phyloP scores from a whole-genome alignment of 2,888 invertebrate genomes.

The Tenthredo notha region DNA sequence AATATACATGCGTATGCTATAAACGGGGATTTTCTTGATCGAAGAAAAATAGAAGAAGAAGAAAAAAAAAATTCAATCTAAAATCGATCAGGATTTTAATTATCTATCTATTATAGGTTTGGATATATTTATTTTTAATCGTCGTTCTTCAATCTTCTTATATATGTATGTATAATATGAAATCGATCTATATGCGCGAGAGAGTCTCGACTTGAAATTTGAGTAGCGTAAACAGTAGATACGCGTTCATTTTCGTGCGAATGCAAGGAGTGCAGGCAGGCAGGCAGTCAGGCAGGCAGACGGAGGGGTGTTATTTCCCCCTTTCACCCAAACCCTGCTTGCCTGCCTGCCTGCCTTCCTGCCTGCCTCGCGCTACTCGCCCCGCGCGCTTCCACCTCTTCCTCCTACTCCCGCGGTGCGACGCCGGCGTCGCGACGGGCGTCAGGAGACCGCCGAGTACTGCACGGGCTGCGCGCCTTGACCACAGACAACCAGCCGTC shows the following conservation, averaged over 20 bases:
- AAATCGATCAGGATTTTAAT: neutral
- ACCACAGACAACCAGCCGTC: constrained; percentile 75
- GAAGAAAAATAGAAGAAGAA: too few species aligned
- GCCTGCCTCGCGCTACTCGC: neutral
- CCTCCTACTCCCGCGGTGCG: constrained; percentile 45
- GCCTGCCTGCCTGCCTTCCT: neutral
- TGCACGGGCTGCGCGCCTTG: constrained; percentile 74
- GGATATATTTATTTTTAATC: neutral
- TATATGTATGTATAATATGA: neutral
- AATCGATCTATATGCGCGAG: neutral
- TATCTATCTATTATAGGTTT: neutral
- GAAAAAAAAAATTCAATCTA: neutral
- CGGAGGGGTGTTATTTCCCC: constrained; percentile 30
- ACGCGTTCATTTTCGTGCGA: constrained; percentile 27
- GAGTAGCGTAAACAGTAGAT: constrained; percentile 30
- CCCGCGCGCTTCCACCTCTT: constrained; percentile 1
- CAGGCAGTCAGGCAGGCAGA: constrained; percentile 28
- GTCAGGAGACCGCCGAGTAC: constrained; percentile 63
- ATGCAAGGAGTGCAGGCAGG: constrained; percentile 49
- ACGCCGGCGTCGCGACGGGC: constrained; percentile 58
- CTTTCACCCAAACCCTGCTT: constrained; percentile 1
- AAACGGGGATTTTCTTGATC: too few species aligned
- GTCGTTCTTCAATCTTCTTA: neutral
- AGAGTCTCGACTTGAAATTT: constrained; percentile 7
- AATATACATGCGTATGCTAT: too few species aligned